Conservation (phyloP, 1,140 invertebrate genomes). For the Zaprionus gabonicus region DNA sequence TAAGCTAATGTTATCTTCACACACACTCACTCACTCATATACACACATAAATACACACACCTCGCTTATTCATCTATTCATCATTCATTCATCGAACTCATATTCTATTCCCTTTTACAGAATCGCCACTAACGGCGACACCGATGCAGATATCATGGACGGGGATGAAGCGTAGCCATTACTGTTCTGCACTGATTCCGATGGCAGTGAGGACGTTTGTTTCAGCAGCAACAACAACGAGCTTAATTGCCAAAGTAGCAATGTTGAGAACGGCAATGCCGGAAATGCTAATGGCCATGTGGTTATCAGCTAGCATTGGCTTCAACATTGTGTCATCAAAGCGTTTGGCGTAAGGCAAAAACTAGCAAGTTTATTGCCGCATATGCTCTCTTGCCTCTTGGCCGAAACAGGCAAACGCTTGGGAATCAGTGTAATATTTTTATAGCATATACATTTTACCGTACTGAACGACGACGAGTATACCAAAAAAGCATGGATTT, state of each 20-base stretch:
- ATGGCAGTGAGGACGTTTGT: slow-evolving; percentile 74
- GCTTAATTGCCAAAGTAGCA: slow-evolving; percentile 63
- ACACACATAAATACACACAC: not conserved
- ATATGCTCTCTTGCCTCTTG: not conserved
- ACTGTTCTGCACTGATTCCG: slow-evolving; percentile 80
- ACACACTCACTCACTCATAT: slow-evolving; percentile 3
- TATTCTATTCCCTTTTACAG: slow-evolving; percentile 54
- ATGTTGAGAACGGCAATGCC: slow-evolving; percentile 35
- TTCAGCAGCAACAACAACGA: slow-evolving; percentile 73
- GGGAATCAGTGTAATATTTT: slow-evolving; percentile 64
- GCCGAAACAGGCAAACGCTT: slow-evolving; percentile 31
- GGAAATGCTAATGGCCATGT: slow-evolving; percentile 48
- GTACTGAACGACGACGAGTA: slow-evolving; percentile 21
- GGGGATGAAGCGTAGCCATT: slow-evolving; percentile 83
- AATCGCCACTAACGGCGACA: slow-evolving; percentile 66
- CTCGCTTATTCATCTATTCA: not conserved
- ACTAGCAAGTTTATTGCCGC: slow-evolving; percentile 31
- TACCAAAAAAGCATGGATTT: slow-evolving; percentile 60
- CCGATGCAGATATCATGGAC: slow-evolving; percentile 65
- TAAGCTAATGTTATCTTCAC: not conserved
- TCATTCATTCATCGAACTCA: slow-evolving; percentile 39
- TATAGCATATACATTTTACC: slow-evolving; percentile 40
- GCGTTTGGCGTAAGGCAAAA: slow-evolving; percentile 36
- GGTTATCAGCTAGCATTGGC: slow-evolving; percentile 76
- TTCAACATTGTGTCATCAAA: slow-evolving; percentile 43